Percentiles rank a stretch among this genome's conserved stretches.
phyloP scores from a whole-genome alignment of 2,797 vertebrate species.

The Alca torda region DNA sequence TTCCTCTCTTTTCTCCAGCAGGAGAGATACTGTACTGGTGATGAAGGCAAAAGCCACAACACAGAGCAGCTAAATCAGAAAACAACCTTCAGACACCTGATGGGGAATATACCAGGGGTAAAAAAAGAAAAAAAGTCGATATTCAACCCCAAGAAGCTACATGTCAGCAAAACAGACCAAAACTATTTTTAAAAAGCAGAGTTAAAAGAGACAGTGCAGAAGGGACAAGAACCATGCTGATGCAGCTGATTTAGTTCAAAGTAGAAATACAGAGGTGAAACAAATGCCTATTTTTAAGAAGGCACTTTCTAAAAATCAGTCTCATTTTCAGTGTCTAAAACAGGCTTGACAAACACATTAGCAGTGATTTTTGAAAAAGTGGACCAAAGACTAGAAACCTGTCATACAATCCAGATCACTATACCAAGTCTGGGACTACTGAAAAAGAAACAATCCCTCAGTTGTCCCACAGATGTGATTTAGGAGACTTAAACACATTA shows the following conservation, averaged over 20 bases:
- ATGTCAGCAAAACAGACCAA: neutral
- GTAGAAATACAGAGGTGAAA: neutral
- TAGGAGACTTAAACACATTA: neutral
- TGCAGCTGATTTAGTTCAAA: neutral
- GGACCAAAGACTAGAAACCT: neutral
- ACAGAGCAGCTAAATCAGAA: neutral
- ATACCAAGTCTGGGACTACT: neutral
- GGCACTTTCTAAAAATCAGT: neutral
- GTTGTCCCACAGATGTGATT: neutral
- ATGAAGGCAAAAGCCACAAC: neutral
- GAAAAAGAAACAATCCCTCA: neutral
- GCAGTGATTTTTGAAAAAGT: neutral
- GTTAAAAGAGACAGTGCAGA: neutral
- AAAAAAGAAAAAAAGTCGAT: neutral
- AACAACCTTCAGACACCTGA: neutral
- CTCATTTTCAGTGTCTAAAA: neutral
- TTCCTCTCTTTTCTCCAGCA: neutral
- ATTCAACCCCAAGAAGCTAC: neutral
- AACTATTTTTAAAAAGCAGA: neutral
- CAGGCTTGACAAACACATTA: neutral
- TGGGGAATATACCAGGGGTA: neutral
- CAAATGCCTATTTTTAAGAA: neutral
- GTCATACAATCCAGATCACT: neutral
- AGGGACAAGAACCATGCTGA: neutral
- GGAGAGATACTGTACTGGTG: neutral